phyloP scores from a whole-genome alignment of 2,888 invertebrate species.

The Aphodius granarius region DNA sequence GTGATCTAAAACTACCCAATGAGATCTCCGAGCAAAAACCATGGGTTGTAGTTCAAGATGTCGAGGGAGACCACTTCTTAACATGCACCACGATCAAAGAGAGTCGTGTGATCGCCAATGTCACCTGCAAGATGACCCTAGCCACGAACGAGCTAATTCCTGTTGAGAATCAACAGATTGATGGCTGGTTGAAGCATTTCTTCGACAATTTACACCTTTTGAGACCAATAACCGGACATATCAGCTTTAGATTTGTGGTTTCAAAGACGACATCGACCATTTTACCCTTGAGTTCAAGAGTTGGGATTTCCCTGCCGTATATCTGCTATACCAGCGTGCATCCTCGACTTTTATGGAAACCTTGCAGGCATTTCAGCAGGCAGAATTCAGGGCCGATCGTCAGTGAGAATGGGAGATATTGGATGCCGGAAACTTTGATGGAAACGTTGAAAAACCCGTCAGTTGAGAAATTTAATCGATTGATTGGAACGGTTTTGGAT shows the following conservation, averaged over 20 bases:
- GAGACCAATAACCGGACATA: conserved; percentile 73
- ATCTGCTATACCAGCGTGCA: conserved; percentile 75
- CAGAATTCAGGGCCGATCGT: conserved; percentile 59
- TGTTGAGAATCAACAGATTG: conserved; percentile 67
- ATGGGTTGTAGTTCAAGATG: conserved; percentile 78
- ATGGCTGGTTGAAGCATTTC: conserved; percentile 73
- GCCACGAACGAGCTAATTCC: conserved; percentile 69
- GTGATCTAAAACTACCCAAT: conserved; percentile 67
- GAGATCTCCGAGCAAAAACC: conserved; percentile 75
- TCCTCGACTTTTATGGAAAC: conserved; percentile 64
- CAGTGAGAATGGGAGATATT: conserved; percentile 58
- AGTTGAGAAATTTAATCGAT: conserved; percentile 59
- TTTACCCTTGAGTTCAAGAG: conserved; percentile 68
- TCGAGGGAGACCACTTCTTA: conserved; percentile 74
- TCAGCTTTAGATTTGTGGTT: conserved; percentile 75
- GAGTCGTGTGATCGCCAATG: conserved; percentile 77
- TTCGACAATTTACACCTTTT: conserved; percentile 66
- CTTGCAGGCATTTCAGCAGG: conserved; percentile 63
- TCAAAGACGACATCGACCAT: conserved; percentile 61
- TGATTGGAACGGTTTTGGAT: conserved; percentile 71
- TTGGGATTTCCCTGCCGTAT: conserved; percentile 80
- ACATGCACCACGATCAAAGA: conserved; percentile 84
- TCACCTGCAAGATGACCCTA: conserved; percentile 74
- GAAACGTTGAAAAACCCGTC: conserved; percentile 55
- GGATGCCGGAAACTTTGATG: conserved; percentile 63